These are phyloP conservation scores for Scelioninae gen. 2 DNA, from an alignment of 2,888 invertebrate genomes.

Conservation along the genomic window DNA sequence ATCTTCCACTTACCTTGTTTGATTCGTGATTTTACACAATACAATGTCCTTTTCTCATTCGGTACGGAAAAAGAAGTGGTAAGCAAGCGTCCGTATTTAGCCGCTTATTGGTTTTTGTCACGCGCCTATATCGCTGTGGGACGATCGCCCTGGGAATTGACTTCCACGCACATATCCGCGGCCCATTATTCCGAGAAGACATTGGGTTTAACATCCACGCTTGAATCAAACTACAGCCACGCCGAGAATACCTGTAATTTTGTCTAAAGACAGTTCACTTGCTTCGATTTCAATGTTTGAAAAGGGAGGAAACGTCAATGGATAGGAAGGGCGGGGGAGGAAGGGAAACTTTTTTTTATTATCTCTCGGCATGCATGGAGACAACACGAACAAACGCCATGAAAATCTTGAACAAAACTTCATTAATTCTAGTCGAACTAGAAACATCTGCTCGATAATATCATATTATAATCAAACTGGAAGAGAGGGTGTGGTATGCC, in stretches of 20 bases:
- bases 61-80: background rate
- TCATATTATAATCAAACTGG: slow-evolving; percentile 1
- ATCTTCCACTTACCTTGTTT: too few relatives aligned
- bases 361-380: slow-evolving; percentile 49
- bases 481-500: too few relatives aligned
- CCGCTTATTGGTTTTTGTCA: slow-evolving; percentile 56
- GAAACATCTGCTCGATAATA: slow-evolving; percentile 26
- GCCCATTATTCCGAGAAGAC: slow-evolving; percentile 54
- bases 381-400: slow-evolving; percentile 42
- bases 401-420: slow-evolving; percentile 45
- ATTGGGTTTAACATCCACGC: slow-evolving; percentile 48
- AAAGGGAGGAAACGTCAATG: too few relatives aligned
- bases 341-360: slow-evolving; percentile 36
- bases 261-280: slow-evolving; percentile 37
- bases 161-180: slow-evolving; percentile 34
- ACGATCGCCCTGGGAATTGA: slow-evolving; percentile 59
- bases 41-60: too few relatives aligned
- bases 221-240: slow-evolving; percentile 59
- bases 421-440: slow-evolving; percentile 22
- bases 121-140: slow-evolving; percentile 45
- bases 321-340: background rate
- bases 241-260: slow-evolving; percentile 59
- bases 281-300: slow-evolving; percentile 19
- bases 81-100: slow-evolving; percentile 38
- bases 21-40: too few relatives aligned